A percentile compares a stretch with the other conserved stretches of the same genome.
Conservation (phyloP, 53 echinoderm and acorn worm genomes). For the Paracentrotus lividus region DNA sequence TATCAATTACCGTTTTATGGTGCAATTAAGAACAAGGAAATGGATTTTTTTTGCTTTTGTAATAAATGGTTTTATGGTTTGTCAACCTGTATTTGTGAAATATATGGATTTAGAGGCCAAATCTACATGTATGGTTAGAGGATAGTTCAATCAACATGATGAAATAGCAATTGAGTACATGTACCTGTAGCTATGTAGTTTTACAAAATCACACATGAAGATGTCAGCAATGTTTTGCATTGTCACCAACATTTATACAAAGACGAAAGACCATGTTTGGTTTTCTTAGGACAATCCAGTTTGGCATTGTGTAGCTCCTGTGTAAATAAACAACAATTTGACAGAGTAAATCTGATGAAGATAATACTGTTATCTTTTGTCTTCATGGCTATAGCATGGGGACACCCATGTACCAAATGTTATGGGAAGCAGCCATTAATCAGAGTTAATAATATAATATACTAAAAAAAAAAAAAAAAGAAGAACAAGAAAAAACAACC, state of each 20-base stretch:
- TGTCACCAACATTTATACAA: too few relatives aligned
- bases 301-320: conserved; percentile 2
- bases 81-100: too few relatives aligned
- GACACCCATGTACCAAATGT: neutral
- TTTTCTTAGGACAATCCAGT: neutral
- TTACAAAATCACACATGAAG: too few relatives aligned
- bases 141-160: too few relatives aligned
- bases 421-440: neutral
- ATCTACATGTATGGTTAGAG: too few relatives aligned
- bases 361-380: neutral
- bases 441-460: neutral
- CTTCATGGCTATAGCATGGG: neutral
- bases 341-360: neutral
- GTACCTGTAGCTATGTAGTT: too few relatives aligned
- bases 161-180: too few relatives aligned
- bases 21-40: conserved; percentile 39
- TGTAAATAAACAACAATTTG: neutral
- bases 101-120: too few relatives aligned
- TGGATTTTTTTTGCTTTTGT: neutral
- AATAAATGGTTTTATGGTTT: too few relatives aligned
- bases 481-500: too few relatives aligned
- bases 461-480: too few relatives aligned
- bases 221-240: too few relatives aligned
- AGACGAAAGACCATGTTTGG: neutral
- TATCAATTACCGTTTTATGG: conserved; percentile 6